Evolutionary conservation across 2,888 invertebrate genomes (phyloP).

Genomic region (Agrotis puta): DNA sequence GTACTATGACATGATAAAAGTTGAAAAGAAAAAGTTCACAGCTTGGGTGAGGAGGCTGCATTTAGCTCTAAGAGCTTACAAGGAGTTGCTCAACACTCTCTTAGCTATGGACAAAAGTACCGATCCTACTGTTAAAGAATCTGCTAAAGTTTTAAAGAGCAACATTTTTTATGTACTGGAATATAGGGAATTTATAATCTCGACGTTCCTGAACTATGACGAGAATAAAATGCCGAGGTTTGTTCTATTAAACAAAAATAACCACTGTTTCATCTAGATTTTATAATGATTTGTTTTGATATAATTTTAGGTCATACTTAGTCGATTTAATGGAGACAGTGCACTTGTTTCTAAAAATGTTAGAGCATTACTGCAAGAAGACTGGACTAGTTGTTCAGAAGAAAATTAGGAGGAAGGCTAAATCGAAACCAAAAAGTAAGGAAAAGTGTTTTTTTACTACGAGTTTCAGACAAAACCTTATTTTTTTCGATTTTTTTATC

Average conservation of each 20-base stretch:
- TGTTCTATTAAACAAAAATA: conserved; percentile 57
- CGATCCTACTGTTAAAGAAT: conserved; percentile 93
- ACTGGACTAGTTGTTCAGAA: conserved; percentile 93
- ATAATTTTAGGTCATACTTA: conserved; percentile 93
- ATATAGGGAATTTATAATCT: conserved; percentile 97
- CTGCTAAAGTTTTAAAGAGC: conserved; percentile 96
- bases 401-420: conserved; percentile 88
- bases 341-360: conserved; percentile 97
- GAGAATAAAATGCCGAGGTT: conserved; percentile 96
- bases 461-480: background rate
- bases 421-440: conserved; percentile 87
- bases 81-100: conserved; percentile 96
- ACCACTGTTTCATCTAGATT: too few relatives aligned
- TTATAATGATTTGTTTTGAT: background rate
- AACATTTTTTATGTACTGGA: conserved; percentile 98
- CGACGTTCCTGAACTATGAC: conserved; percentile 95
- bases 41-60: conserved; percentile 97
- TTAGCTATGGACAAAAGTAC: conserved; percentile 95
- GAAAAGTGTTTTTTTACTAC: conserved; percentile 35
- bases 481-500: background rate
- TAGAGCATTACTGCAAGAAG: conserved; percentile 94
- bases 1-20: conserved; percentile 95
- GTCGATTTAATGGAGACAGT: conserved; percentile 97
- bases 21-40: conserved; percentile 96
- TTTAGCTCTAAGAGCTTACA: conserved; percentile 94